Base-by-base conservation (phyloP, 2,888 invertebrate species). In the Chorisops tibialis region DNA sequence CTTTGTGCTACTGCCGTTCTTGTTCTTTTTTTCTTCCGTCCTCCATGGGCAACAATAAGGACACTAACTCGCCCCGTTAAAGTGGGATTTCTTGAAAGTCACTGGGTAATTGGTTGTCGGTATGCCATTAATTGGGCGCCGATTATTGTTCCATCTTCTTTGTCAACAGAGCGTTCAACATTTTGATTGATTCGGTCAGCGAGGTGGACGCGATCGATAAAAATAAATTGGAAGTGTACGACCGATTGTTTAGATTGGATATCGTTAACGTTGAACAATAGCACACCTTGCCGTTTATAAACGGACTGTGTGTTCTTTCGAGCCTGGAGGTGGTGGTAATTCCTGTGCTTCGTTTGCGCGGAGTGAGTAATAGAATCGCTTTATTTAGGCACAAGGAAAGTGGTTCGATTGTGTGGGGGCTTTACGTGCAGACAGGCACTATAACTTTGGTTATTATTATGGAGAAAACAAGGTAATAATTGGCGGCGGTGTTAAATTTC, bases 21-120 rank as follows among this genome's bases (percentile, higher is more conserved):
- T n/a, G n/a, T n/a, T n/a, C n/a, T n/a, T 14, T 22, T 21, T 48
- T 50, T 30, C 14, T 9, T 11, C 11, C 19, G 30, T 41, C 11
- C 7, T 39, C 39, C 41, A 14, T 35, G 22, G 35, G 14, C 14
- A 16, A 24, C 41, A 16, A 14, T 14, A 37, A 39, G 22, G 11
- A 41, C 54, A 54, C 21, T 19, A 14, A 38, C 12, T n/a, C 39
- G 14, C 41, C 41, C 21, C 41, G 39, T 7, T 18, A 41, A 39
- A 54, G 39, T 30, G n/a, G 24, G 21, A 37, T 48, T 49, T 51
- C 54, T 45, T 61, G 61, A 61, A 61, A 54, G 61, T 47, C 48
- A 37, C 37, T 39, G 48, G 24, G 39, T 35, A 61, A 56, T 62
- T 56, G 56, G 48, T 56, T 56, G 56, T 49, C 24, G 56, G 56